A percentile compares a stretch with the other conserved stretches of the same genome.
phyloP scores from a whole-genome alignment of 37 sponge, comb jelly and placozoan species.

The Spongilla lacustris region DNA sequence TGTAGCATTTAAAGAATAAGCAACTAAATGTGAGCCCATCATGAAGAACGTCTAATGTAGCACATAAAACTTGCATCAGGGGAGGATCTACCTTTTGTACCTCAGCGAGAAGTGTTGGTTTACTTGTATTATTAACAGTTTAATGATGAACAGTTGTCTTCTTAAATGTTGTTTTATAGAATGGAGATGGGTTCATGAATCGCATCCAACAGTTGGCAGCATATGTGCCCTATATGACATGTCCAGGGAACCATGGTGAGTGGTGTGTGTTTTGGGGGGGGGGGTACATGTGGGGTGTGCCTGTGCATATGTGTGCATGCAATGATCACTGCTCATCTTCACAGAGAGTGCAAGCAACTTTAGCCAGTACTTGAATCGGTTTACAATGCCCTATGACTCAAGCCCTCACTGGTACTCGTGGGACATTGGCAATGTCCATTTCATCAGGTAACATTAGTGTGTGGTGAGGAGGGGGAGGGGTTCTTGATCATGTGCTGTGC shows the following conservation, averaged over 20 bases:
- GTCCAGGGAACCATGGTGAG: conserved; percentile 59
- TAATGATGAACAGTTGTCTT: too few relatives aligned
- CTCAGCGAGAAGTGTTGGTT: too few relatives aligned
- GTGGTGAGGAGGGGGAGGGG: too few relatives aligned
- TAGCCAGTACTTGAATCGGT: conserved; percentile 60
- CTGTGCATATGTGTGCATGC: background rate
- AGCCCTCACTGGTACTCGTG: conserved; percentile 44
- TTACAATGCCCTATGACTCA: conserved; percentile 36
- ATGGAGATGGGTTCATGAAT: conserved; percentile 71
- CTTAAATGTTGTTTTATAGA: background rate
- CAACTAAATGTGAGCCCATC: too few relatives aligned
- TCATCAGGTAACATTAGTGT: conserved; percentile 41
- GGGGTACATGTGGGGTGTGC: background rate
- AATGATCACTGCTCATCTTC: background rate
- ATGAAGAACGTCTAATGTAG: too few relatives aligned
- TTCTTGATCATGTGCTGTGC: too few relatives aligned
- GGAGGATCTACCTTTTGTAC: too few relatives aligned
- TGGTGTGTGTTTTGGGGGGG: background rate
- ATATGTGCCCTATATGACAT: conserved; percentile 59
- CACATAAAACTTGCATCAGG: too few relatives aligned
- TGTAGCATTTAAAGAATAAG: too few relatives aligned
- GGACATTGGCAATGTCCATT: conserved; percentile 48
- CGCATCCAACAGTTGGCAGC: conserved; percentile 40
- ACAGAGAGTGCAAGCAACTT: conserved; percentile 17
- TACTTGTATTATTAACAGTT: too few relatives aligned